These are phyloP conservation scores for Sebastolobus alascanus DNA, from an alignment of 2,797 vertebrate genomes.

Conservation along the genomic window DNA sequence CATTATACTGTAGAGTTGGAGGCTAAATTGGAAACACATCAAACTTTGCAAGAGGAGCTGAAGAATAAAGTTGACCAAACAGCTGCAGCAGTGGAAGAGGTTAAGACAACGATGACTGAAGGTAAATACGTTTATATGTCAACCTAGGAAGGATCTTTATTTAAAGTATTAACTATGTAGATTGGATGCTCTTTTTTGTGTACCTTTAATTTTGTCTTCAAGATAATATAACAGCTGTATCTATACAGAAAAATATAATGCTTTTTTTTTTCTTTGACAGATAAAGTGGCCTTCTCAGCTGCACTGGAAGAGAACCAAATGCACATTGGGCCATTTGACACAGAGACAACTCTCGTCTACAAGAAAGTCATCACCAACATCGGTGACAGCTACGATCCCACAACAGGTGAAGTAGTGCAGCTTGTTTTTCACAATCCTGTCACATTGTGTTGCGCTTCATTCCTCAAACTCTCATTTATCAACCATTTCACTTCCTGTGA, in stretches of 20 bases:
- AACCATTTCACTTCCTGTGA: background rate
- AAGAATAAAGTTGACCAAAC: conserved; percentile 33
- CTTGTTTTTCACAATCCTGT: background rate
- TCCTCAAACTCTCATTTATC: background rate
- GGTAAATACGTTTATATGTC: background rate
- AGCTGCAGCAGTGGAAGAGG: conserved; percentile 32
- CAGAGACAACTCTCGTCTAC: conserved; percentile 34
- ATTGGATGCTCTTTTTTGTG: background rate
- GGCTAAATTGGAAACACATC: conserved; percentile 26
- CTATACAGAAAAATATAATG: background rate
- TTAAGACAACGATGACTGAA: conserved; percentile 27
- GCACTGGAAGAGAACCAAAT: conserved; percentile 46
- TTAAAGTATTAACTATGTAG: background rate
- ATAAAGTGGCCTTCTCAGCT: conserved; percentile 49
- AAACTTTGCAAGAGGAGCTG: conserved; percentile 38
- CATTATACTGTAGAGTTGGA: conserved; percentile 28
- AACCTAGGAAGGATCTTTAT: background rate
- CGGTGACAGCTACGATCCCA: conserved; percentile 45
- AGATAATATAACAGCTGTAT: background rate
- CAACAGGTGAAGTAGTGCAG: conserved; percentile 35
- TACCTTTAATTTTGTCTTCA: background rate
- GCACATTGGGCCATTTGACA: conserved; percentile 49
- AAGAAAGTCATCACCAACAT: conserved; percentile 58
- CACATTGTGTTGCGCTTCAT: background rate
- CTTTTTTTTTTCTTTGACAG: conserved; percentile 17